Base-by-base conservation (phyloP, 2,888 invertebrate genomes). In the Zele albiditarsus region DNA sequence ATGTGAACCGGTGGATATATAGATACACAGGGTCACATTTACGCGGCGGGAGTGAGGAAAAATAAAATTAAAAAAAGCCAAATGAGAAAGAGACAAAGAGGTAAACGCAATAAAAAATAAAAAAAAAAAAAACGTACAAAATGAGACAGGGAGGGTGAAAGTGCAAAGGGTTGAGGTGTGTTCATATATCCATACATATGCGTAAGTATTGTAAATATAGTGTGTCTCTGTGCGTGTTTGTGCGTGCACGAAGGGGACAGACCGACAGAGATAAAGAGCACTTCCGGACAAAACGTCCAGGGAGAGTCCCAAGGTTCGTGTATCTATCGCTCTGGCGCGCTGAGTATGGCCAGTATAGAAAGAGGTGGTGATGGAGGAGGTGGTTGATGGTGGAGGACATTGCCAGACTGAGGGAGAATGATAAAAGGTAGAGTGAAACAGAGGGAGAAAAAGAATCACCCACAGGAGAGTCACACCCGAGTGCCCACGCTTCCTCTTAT, bases 191-290 rank as follows among this genome's bases (percentile, higher is more conserved):
- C 58, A 65, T 31, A 49, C 63, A 69, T 71, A 70, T 73, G 80
- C 81, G 82, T 72, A 65, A 74, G 73, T 71, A 74, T 77, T 38
- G 38, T 38, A 6, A 38, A 12, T 12, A 12, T 38, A 12, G 77
- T 74, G 75, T 69, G 75, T 76, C 73, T 74, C 73, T 53, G 20
- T 53, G 20, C n/a, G 20, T 20, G 53, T 53, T 3, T 53, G 53
- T 53, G 53, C 53, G 75, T 77, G 72, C 73, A 77, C 73, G 73
- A 68, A 70, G 68, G 88, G 88, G 87, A 88, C 87, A 89, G 84
- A 86, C 89, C 85, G 88, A 89, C 89, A 86, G 87, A 89, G 89
- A 89, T 88, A 89, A 88, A 89, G 87, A 87, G 86, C 86, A 85
- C 87, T 89, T 89, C 89, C 89, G 89, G 88, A 86, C 85, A 82